These are phyloP conservation scores for Sinocyclocheilus anshuiensis DNA, from an alignment of 2,113 vertebrate genomes.

Conservation along the genomic window DNA sequence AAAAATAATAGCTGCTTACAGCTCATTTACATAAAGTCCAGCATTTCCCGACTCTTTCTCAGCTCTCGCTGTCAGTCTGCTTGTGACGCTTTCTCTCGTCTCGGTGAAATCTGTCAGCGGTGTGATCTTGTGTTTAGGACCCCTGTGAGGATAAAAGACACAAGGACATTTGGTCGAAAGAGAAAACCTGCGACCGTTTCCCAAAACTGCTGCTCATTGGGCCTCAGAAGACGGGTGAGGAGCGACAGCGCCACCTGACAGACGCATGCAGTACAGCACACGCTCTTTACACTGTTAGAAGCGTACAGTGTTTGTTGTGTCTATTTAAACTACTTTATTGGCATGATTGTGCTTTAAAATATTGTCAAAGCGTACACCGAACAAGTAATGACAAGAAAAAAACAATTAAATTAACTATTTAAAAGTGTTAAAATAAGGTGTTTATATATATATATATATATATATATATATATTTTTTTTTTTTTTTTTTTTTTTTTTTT, in stretches of 20 bases:
- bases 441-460: too few species aligned
- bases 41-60: not conserved
- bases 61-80: not conserved
- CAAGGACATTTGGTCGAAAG: conserved; percentile 99
- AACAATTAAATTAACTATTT: too few species aligned
- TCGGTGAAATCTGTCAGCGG: not conserved
- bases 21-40: not conserved
- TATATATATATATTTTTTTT: too few species aligned
- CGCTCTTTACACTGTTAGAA: too few species aligned
- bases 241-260: conserved; percentile 60
- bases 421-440: too few species aligned
- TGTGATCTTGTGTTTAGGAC: conserved; percentile 78
- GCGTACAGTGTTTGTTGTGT: too few species aligned
- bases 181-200: conserved; percentile 97
- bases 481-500: too few species aligned
- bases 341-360: too few species aligned
- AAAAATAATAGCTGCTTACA: too few species aligned
- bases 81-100: not conserved
- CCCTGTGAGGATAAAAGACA: conserved; percentile 98
- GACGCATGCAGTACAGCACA: not conserved
- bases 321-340: too few species aligned
- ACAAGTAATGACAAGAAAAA: too few species aligned
- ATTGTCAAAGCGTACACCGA: too few species aligned
- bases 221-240: conserved; percentile 94
- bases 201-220: conserved; percentile 96